Evolutionary conservation across 2,113 vertebrate species (phyloP).

Genomic region (Glareola pratincola): DNA sequence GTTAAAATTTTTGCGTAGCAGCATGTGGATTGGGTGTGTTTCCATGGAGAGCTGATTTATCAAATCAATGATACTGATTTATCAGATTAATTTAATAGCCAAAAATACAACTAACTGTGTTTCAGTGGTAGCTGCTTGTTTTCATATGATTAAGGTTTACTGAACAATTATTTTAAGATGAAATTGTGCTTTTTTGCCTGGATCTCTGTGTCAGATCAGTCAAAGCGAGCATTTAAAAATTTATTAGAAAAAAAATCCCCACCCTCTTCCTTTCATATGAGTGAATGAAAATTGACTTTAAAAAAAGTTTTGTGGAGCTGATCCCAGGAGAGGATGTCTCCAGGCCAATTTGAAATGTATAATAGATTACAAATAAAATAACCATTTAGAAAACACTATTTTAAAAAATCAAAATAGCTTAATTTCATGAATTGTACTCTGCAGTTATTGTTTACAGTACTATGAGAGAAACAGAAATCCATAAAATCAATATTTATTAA

Average conservation of each 20-base stretch:
- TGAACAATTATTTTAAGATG: not conserved
- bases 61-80: not conserved
- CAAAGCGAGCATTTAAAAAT: not conserved
- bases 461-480: not conserved
- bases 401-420: not conserved
- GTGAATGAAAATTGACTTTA: constrained; percentile 34
- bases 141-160: not conserved
- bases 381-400: not conserved
- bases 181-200: not conserved
- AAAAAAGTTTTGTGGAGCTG: not conserved
- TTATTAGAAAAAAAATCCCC: not conserved
- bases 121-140: not conserved
- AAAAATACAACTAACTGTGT: not conserved
- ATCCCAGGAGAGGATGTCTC: not conserved
- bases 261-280: not conserved
- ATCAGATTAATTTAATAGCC: not conserved
- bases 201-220: not conserved
- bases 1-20: not conserved
- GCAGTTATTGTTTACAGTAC: not conserved
- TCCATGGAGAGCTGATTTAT: not conserved
- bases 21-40: not conserved
- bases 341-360: not conserved
- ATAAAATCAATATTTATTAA: constrained; percentile 35
- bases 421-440: not conserved
- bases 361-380: constrained; percentile 30